Evolutionary conservation across 92 coral and sea anemone genomes (phyloP), one percentile per base, ranked within the genome.

Genomic region (Bergia sp.): DNA sequence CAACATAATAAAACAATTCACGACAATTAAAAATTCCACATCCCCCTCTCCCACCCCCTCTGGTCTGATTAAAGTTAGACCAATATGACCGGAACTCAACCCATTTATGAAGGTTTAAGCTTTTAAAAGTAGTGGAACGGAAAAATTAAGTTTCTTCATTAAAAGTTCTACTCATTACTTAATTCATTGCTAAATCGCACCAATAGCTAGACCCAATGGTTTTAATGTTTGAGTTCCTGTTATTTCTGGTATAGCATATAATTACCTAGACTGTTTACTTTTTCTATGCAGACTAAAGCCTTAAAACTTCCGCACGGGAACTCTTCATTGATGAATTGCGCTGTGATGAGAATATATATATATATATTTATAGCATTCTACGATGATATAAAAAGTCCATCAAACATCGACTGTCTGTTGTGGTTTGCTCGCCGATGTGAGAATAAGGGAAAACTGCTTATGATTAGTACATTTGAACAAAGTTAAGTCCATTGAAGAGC

Each of bases 301-400:
- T 73, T 73, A 73, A 15, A 5, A 73, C 77, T 73, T 73, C 77
- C 77, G 77, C 77, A 23, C 69, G 69, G 69, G 69, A 61, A 61
- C 69, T 61, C 69, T 61, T 16, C 41, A 73, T 73, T 73, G 23
- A 61, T 23, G 5, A 73, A 7, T 73, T 36, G 9, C 12, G 6
- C 21, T 49, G 18, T 79, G 82, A 79, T 53, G 37, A 79, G 49
- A 79, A 45, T 9, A 2, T 29, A 29, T n/a, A 45, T 9, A 2
- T 29, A 29, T n/a, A 23, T 79, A 79, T 79, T 79, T 49, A 45
- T 79, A 79, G 82, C 20, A 73, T 3, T 10, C 29, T 49, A 6
- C 1, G 37, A 79, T 7, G 10, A 20, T 79, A 79, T 79, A 79
- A 44, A 49, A 21, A 5, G 39, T 2, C 37, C 1, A 20, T n/a